Evolutionary conservation across 2,888 invertebrate genomes (phyloP), one percentile per base, ranked within the genome.

Genomic region (Chydorus sphaericus): DNA sequence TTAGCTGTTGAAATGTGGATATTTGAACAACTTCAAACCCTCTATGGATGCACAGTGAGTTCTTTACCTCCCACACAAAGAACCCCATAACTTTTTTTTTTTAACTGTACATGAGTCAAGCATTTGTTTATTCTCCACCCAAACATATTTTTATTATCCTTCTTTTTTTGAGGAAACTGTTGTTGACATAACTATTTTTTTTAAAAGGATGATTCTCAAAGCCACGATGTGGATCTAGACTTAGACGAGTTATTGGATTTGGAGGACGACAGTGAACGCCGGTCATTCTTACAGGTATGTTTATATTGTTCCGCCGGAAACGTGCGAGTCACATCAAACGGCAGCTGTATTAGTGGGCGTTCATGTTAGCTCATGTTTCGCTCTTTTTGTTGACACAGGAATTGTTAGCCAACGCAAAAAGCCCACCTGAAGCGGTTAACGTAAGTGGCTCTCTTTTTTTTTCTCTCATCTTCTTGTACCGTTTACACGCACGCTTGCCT

Each of bases 1-100:
- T 79, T 96, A 64, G 88, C 90, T 36, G 94, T 96, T 52, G 94
- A 94, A 74, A 92, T 93, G 87, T 96, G 94, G 94, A 80, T 94
- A 59, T 93, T 91, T 72, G 93, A 93, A 70, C 88, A 92, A 71
- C 77, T 96, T 64, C 89, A 92, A 73, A 85, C 84, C 69, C 78
- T 96, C 59, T 92, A 88, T 71, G 85, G 87, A 68, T 78, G 82
- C 61, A 77, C 81, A 71, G 86, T 87, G 69, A 79, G 79, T 73
- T 6, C 10, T 14, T 8, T n/a, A n/a, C n/a, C n/a, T n/a, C n/a
- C n/a, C n/a, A n/a, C n/a, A n/a, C n/a, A n/a, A n/a, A n/a, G n/a
- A n/a, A n/a, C n/a, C n/a, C n/a, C n/a, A n/a, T n/a, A n/a, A n/a
- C n/a, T n/a, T n/a, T n/a, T n/a, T n/a, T n/a, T n/a, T n/a, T n/a